Evolutionary conservation across 2,888 invertebrate genomes (phyloP).

Genomic region (Ormyrus rosae): DNA sequence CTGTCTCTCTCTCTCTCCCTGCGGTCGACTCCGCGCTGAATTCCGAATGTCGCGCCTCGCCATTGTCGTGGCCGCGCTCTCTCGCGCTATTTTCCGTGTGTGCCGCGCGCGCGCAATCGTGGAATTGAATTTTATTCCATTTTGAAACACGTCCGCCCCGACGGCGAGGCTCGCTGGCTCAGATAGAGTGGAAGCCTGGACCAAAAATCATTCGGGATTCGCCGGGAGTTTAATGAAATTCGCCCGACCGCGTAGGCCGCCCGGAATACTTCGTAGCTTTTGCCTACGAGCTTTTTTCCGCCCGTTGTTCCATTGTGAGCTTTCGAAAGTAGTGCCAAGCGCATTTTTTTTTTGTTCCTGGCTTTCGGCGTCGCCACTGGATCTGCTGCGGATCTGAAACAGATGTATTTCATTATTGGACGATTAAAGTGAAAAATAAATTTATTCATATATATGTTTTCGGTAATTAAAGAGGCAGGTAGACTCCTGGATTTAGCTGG

Average conservation of each 20-base stretch:
- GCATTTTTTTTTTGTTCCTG: not conserved
- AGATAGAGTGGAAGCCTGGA: conserved; percentile 36
- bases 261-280: conserved; percentile 29
- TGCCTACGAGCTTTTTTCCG: not conserved
- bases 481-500: too few species aligned
- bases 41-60: conserved; percentile 18
- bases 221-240: conserved; percentile 37
- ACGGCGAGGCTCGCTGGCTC: conserved; percentile 16
- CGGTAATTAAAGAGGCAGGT: too few species aligned
- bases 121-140: conserved; percentile 62
- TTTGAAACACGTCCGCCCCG: conserved; percentile 52
- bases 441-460: too few species aligned
- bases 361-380: not conserved
- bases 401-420: too few species aligned
- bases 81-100: not conserved
- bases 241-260: not conserved
- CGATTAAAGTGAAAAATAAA: too few species aligned
- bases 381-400: too few species aligned
- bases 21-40: conserved; percentile 34
- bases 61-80: not conserved
- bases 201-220: conserved; percentile 44
- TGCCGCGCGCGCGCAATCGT: conserved; percentile 21
- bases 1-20: conserved; percentile 9
- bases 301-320: too few species aligned
- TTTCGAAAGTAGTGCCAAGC: too few species aligned